A percentile compares a stretch with the other conserved stretches of the same genome.
phyloP scores from a whole-genome alignment of 2,888 invertebrate species.

The Oligia latruncula region DNA sequence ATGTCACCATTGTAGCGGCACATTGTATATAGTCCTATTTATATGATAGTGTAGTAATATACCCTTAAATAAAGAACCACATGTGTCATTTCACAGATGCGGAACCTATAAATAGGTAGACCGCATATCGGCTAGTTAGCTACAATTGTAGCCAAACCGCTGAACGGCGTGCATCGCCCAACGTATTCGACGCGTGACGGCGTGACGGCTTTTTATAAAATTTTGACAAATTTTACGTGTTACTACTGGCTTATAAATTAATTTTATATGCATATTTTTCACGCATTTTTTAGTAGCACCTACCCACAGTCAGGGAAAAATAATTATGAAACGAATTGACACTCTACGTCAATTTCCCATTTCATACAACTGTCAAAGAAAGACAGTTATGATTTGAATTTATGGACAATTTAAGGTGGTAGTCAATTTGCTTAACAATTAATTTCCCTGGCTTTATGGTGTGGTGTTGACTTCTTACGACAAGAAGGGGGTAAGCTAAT shows the following conservation, averaged over 20 bases:
- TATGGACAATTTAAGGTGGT: neutral
- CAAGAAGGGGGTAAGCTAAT: neutral
- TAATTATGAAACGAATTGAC: neutral
- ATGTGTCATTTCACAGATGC: conserved; percentile 49
- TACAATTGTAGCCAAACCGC: conserved; percentile 67
- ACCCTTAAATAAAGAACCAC: conserved; percentile 12
- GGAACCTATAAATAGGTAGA: conserved; percentile 54
- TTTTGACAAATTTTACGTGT: conserved; percentile 33
- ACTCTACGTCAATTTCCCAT: neutral
- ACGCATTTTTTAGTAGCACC: neutral
- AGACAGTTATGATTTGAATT: neutral
- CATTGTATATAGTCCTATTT: neutral
- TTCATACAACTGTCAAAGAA: neutral
- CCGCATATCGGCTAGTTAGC: conserved; percentile 64
- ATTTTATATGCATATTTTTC: neutral
- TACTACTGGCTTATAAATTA: conserved; percentile 16
- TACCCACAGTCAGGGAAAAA: neutral
- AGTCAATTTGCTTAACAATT: neutral
- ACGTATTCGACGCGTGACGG: conserved; percentile 53
- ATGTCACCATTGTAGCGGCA: neutral
- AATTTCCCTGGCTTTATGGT: neutral
- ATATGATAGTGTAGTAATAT: neutral
- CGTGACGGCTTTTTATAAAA: conserved; percentile 49
- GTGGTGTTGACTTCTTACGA: conserved; percentile 1
- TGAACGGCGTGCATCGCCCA: conserved; percentile 46